These are phyloP conservation scores for Drosophila murphyi DNA, from an alignment of 1,140 invertebrate genomes.

Conservation along the genomic window DNA sequence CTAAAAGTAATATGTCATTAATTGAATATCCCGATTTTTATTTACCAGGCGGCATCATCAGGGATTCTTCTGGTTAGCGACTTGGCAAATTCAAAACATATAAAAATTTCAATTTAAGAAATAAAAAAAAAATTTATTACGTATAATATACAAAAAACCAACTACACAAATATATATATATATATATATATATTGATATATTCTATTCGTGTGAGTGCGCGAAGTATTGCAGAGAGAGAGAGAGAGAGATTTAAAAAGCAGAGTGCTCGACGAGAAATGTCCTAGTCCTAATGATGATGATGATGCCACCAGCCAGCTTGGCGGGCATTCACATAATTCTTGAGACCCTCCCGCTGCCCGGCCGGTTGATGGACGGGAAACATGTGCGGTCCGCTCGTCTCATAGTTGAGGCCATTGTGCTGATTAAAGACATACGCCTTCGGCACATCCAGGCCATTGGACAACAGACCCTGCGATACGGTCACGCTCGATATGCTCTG, in stretches of 20 bases:
- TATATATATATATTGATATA: background rate
- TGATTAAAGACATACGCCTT: conserved; percentile 83
- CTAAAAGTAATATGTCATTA: too few species aligned
- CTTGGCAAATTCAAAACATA: too few species aligned
- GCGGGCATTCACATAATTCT: conserved; percentile 74
- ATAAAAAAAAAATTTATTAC: background rate
- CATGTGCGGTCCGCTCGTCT: conserved; percentile 77
- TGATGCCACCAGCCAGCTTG: conserved; percentile 77
- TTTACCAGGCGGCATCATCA: too few species aligned
- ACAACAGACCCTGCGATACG: conserved; percentile 28
- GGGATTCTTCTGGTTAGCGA: too few species aligned
- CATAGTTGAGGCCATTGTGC: conserved; percentile 80
- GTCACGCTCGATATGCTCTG: conserved; percentile 56
- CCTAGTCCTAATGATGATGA: conserved; percentile 59
- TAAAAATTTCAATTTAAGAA: too few species aligned
- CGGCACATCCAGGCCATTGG: conserved; percentile 57
- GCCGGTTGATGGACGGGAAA: conserved; percentile 63
- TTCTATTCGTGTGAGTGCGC: too few species aligned
- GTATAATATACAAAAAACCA: background rate
- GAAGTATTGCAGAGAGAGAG: background rate
- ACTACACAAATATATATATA: conserved; percentile 12
- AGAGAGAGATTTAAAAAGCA: background rate
- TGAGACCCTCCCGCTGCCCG: conserved; percentile 56
- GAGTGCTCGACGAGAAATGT: background rate
- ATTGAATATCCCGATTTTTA: too few species aligned